Evolutionary conservation across 2,113 vertebrate species (phyloP).

Genomic region (Lycocorax pyrrhopterus): DNA sequence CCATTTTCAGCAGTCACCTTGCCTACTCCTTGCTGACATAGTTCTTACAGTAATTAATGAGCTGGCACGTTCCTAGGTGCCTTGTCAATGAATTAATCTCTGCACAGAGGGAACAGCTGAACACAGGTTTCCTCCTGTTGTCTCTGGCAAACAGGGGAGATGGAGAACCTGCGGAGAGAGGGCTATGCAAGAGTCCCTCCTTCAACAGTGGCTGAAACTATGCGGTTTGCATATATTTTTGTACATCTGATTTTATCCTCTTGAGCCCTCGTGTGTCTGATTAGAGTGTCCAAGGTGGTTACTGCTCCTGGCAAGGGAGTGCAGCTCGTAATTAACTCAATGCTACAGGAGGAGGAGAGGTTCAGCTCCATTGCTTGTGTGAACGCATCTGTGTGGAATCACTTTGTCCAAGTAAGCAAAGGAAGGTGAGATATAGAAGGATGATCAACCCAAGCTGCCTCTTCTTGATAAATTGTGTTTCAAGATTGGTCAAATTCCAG

Average conservation of each 20-base stretch:
- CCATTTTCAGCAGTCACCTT: slow-evolving; percentile 68
- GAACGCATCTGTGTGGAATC: background rate
- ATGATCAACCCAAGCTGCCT: background rate
- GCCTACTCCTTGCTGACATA: slow-evolving; percentile 66
- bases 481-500: background rate
- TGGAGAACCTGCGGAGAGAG: background rate
- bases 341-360: background rate
- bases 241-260: background rate
- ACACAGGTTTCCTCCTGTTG: slow-evolving; percentile 38
- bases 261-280: background rate
- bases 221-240: background rate
- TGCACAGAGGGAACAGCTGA: slow-evolving; percentile 43
- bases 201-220: background rate
- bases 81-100: slow-evolving; percentile 68
- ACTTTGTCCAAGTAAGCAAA: background rate
- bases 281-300: background rate
- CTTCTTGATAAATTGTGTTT: background rate
- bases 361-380: background rate
- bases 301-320: background rate
- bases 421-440: background rate
- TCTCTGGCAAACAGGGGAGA: slow-evolving; percentile 13
- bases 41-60: slow-evolving; percentile 73
- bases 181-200: background rate
- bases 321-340: background rate
- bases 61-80: slow-evolving; percentile 60